Evolutionary conservation across 2,113 vertebrate genomes (phyloP).

Genomic region (Otocyon megalotis): DNA sequence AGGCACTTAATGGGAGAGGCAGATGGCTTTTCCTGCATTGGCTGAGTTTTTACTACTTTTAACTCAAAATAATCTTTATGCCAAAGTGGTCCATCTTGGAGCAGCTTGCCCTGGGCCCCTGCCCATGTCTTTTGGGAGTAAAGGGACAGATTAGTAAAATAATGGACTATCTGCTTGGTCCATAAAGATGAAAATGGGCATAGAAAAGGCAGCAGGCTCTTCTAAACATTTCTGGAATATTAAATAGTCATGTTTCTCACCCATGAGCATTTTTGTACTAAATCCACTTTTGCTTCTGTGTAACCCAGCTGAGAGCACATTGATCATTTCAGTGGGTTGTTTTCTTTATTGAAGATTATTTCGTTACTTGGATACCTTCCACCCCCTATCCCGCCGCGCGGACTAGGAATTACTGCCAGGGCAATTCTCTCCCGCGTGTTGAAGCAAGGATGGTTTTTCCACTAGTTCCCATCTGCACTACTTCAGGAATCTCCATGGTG

Average conservation of each 20-base stretch:
- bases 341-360: background rate
- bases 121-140: background rate
- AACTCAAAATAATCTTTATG: background rate
- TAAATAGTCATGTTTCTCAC: background rate
- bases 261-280: background rate
- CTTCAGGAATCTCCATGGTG: background rate
- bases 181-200: background rate
- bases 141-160: background rate
- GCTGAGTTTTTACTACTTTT: background rate
- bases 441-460: background rate
- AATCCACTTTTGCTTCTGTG: background rate
- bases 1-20: background rate
- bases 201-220: background rate
- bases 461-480: background rate
- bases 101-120: background rate
- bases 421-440: background rate
- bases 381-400: too few relatives aligned
- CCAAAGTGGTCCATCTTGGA: background rate
- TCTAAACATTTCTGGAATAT: background rate
- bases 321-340: background rate
- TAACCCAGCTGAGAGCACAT: background rate
- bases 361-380: background rate
- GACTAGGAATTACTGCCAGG: background rate
- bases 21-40: background rate
- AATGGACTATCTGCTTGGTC: background rate